Evolutionary conservation across 1,140 invertebrate genomes (phyloP).

Genomic region (Bactericera cockerelli): DNA sequence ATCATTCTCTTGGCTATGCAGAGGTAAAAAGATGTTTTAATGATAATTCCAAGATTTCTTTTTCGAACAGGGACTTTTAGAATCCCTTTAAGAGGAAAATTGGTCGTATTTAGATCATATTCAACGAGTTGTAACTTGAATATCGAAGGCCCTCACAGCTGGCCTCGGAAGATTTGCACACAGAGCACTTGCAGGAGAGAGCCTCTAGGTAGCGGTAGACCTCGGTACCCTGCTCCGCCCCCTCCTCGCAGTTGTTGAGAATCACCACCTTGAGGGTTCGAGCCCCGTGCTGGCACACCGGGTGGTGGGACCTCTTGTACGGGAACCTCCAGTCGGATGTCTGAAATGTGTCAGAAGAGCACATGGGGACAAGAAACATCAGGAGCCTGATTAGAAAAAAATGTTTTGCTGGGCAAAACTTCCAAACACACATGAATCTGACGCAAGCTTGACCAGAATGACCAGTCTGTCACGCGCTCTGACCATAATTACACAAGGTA

Average conservation of each 20-base stretch:
- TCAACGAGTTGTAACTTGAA: not conserved
- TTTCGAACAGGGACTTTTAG: no score
- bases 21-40: no score
- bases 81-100: no score
- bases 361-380: slow-evolving; percentile 24
- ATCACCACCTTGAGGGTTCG: slow-evolving; percentile 35
- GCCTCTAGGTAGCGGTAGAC: slow-evolving; percentile 46
- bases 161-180: slow-evolving; percentile 35
- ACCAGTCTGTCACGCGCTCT: no score
- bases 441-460: no score
- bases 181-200: slow-evolving; percentile 38
- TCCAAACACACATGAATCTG: no score
- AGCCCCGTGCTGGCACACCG: slow-evolving; percentile 62
- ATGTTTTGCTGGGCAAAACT: no score
- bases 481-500: no score
- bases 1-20: no score
- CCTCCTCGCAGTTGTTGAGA: slow-evolving; percentile 46
- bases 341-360: slow-evolving; percentile 27
- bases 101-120: slow-evolving; percentile 5
- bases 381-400: no score
- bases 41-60: no score
- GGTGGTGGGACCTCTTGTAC: slow-evolving; percentile 64
- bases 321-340: slow-evolving; percentile 75
- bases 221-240: slow-evolving; percentile 36
- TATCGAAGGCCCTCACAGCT: slow-evolving; percentile 37